Percentiles rank a stretch among this genome's conserved stretches.
Evolutionary conservation across 2,888 invertebrate species (phyloP).

Genomic region (Sesamia inferens): DNA sequence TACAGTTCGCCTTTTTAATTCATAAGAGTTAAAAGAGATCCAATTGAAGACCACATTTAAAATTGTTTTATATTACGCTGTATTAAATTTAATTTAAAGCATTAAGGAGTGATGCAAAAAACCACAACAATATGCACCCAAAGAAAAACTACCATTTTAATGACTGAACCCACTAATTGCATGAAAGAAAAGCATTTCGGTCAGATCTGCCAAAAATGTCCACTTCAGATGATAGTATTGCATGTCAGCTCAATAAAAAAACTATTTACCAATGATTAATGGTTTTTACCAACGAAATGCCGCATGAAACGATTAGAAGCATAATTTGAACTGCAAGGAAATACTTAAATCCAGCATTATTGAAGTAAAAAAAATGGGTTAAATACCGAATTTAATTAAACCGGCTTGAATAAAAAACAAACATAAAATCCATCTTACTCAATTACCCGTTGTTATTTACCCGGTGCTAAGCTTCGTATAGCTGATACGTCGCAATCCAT

Average conservation of each 20-base stretch:
- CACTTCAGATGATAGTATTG: not conserved
- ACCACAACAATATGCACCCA: no score
- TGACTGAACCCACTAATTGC: not conserved
- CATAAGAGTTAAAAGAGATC: no score
- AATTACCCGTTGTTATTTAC: conserved; percentile 70
- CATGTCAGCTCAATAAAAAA: not conserved
- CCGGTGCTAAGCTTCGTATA: conserved; percentile 63
- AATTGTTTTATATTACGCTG: no score
- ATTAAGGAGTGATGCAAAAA: no score
- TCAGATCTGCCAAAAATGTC: not conserved
- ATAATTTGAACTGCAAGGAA: conserved; percentile 12
- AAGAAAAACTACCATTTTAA: no score
- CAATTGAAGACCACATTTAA: no score
- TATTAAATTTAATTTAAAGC: no score
- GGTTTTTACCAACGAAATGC: not conserved
- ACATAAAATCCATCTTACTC: conserved; percentile 58
- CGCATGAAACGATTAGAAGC: not conserved
- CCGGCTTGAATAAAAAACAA: conserved; percentile 52
- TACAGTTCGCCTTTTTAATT: no score
- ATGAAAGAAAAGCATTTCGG: not conserved
- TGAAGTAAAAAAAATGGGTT: not conserved
- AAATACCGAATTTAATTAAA: conserved; percentile 9
- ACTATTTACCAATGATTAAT: not conserved
- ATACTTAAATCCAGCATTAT: conserved; percentile 8
- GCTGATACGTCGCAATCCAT: conserved; percentile 56